Evolutionary conservation across 2,888 invertebrate species (phyloP).

Genomic region (Polyommatus iphigenia): DNA sequence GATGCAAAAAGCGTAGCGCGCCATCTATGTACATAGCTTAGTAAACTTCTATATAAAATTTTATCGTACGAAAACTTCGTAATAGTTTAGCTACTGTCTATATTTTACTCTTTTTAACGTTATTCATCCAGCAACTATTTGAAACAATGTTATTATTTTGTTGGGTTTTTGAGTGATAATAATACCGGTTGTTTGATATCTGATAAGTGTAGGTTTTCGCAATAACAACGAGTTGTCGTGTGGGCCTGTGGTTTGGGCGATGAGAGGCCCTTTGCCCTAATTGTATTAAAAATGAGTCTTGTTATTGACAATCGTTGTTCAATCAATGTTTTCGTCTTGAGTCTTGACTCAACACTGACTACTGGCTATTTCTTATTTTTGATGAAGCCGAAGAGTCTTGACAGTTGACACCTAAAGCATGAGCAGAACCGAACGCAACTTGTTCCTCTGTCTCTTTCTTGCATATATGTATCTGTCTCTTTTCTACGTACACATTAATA

Average conservation of each 20-base stretch:
- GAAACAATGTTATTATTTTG: neutral
- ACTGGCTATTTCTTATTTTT: too few relatives aligned
- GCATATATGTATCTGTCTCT: too few relatives aligned
- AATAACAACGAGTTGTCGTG: neutral
- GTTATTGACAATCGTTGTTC: neutral
- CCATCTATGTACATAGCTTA: neutral
- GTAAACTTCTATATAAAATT: neutral
- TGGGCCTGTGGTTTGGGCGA: too few relatives aligned
- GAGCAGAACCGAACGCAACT: too few relatives aligned
- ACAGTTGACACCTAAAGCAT: too few relatives aligned
- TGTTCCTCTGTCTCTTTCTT: too few relatives aligned
- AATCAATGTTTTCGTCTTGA: too few relatives aligned
- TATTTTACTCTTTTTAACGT: neutral
- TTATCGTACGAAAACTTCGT: neutral
- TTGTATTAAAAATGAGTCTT: neutral
- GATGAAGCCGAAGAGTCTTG: too few relatives aligned
- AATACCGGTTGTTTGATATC: neutral
- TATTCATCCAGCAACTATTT: neutral
- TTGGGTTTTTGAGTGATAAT: neutral
- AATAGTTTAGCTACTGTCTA: neutral
- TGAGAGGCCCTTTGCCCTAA: neutral
- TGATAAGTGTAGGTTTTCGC: neutral
- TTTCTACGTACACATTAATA: too few relatives aligned
- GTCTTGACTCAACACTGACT: too few relatives aligned
- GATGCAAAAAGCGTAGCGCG: neutral